Evolutionary conservation across 2,113 vertebrate species (phyloP), one percentile per base, ranked within the genome.

Genomic region (Rhinichthys klamathensis): DNA sequence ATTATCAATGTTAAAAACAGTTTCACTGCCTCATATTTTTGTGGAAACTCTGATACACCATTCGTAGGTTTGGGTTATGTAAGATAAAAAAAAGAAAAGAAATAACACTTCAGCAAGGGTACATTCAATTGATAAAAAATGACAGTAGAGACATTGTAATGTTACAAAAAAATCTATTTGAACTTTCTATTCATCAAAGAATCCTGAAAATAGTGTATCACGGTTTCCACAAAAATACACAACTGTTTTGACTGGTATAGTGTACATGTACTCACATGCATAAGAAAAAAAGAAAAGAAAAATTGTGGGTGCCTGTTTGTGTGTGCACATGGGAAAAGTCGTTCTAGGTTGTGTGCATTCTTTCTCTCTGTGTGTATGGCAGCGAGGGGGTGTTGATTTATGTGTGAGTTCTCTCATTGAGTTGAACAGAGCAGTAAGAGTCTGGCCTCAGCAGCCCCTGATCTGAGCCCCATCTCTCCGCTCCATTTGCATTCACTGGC

Each of bases 401-500:
- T 84, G 80, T 85, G 58, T 58, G 74, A 69, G 74, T 54, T 76
- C 73, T 74, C 35, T 85, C 44, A 77, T 44, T 78, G 63, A 79
- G 60, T 65, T 70, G 46, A 86, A 35, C 58, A 65, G 75, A 86
- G 56, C 49, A 49, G 79, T 67, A 30, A 25, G 82, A 83, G 30
- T 88, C 90, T 21, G n/a, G 21, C 54, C 87, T 85, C 88, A 83
- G 89, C 84, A 87, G 91, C 91, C 94, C 93, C 92, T 92, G 85
- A 88, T 3, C 73, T 49, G 92, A 93, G 92, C 93, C 94, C 92
- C 93, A 92, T 90, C 90, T 90, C 90, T 83, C 89, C 86, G 85
- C 92, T 92, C 94, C 91, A 94, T 95, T 95, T 93, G 93, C 93
- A 95, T 95, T 93, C 95, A 93, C 90, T 90, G 91, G 85, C 91